Evolutionary conservation across 2,797 vertebrate genomes (phyloP).

Genomic region (Hydrolagus colliei): DNA sequence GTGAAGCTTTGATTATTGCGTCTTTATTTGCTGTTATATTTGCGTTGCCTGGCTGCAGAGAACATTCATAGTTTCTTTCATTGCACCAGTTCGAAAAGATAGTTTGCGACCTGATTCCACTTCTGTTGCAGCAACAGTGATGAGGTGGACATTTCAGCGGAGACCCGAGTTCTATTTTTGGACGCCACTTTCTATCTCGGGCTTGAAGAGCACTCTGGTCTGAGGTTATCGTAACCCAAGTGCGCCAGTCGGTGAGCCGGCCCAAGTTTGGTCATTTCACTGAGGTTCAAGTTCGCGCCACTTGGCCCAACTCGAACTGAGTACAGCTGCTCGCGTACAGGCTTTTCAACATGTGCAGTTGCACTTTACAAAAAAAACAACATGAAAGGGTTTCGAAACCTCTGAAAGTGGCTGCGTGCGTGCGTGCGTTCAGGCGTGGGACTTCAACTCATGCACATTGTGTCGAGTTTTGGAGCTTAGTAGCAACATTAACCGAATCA

Average conservation of each 20-base stretch:
- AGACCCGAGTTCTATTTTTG: not conserved
- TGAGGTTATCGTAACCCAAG: not conserved
- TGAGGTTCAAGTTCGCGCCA: too few species aligned
- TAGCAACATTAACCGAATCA: not conserved
- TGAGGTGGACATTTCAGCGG: too few species aligned
- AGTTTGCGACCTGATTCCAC: not conserved
- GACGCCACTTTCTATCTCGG: too few species aligned
- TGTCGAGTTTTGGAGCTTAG: not conserved
- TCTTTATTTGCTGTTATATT: too few species aligned
- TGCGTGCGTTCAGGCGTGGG: too few species aligned
- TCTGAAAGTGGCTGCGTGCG: too few species aligned
- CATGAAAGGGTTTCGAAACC: not conserved
- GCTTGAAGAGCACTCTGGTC: not conserved
- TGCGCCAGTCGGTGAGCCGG: not conserved
- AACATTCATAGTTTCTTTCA: not conserved
- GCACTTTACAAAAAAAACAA: not conserved
- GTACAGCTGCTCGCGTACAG: not conserved
- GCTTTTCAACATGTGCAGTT: not conserved
- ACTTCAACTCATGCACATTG: not conserved
- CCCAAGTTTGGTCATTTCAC: not conserved
- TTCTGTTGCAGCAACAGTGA: too few species aligned
- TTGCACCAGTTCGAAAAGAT: not conserved
- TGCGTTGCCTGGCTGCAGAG: too few species aligned
- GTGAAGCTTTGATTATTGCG: too few species aligned
- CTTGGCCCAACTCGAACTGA: not conserved